phyloP scores from a whole-genome alignment of 2,888 invertebrate species.

The Esperia sulphurella region DNA sequence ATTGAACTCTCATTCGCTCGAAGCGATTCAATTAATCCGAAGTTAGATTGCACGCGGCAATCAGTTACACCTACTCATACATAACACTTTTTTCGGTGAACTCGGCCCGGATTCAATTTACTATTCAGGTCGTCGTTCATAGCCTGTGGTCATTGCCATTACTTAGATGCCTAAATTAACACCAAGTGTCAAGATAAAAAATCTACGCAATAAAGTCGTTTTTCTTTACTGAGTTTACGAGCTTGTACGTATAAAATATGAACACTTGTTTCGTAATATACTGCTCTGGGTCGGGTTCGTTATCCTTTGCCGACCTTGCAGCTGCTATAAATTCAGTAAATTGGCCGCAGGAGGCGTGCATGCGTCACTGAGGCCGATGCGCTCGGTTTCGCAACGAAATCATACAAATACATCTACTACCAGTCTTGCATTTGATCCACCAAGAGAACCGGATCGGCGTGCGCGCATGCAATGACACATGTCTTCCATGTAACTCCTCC shows the following conservation, averaged over 20 bases:
- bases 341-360: conserved; percentile 59
- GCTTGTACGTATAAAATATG: conserved; percentile 25
- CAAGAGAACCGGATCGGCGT: conserved; percentile 50
- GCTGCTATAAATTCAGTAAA: conserved; percentile 70
- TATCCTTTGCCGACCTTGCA: conserved; percentile 73
- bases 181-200: conserved; percentile 14
- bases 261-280: conserved; percentile 48
- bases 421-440: conserved; percentile 38
- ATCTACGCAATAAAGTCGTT: conserved; percentile 6
- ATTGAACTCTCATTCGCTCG: conserved; percentile 34
- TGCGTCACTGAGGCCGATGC: conserved; percentile 65
- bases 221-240: background rate
- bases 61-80: conserved; percentile 20
- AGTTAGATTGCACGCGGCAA: conserved; percentile 41
- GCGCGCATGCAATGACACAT: conserved; percentile 34
- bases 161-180: conserved; percentile 28
- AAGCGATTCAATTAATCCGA: conserved; percentile 52
- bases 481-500: conserved; percentile 47
- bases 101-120: conserved; percentile 35
- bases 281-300: conserved; percentile 52
- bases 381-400: conserved; percentile 50
- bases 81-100: conserved; percentile 33
- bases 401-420: conserved; percentile 34
- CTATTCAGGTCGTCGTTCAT: conserved; percentile 29
- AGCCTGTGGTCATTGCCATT: conserved; percentile 29